Percentiles rank a stretch among this genome's conserved stretches.
Conservation (phyloP, 2,113 vertebrate species). For the Platysteira castanea region DNA sequence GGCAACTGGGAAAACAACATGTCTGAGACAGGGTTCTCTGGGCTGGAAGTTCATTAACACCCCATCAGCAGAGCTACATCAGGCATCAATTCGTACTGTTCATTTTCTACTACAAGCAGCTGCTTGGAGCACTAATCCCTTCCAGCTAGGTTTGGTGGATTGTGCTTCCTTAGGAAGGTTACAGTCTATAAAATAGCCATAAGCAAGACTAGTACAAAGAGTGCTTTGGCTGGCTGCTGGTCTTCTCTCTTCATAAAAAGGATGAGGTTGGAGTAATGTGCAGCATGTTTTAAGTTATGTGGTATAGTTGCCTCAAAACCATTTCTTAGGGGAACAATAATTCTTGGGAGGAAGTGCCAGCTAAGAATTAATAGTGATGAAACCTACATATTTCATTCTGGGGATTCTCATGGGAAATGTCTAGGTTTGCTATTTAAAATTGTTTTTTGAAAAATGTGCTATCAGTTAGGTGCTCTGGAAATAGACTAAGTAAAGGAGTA, state of each 20-base stretch:
- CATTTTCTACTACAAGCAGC: not conserved
- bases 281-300: not conserved
- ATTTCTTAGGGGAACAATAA: not conserved
- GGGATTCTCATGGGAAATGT: not conserved
- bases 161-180: not conserved
- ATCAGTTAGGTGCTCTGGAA: not conserved
- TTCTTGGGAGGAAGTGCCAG: not conserved
- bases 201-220: not conserved
- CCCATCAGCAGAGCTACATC: not conserved
- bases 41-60: not conserved
- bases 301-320: not conserved
- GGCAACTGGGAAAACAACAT: not conserved
- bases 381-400: not conserved
- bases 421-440: not conserved
- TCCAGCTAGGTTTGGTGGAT: not conserved
- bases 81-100: not conserved
- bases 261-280: not conserved
- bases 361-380: not conserved
- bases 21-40: rapidly evolving
- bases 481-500: not conserved
- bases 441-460: not conserved
- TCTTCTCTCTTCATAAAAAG: not conserved
- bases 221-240: not conserved
- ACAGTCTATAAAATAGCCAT: not conserved
- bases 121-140: not conserved